These are phyloP conservation scores for Tenebrio molitor DNA, from an alignment of 1,140 invertebrate genomes.

Conservation along the genomic window DNA sequence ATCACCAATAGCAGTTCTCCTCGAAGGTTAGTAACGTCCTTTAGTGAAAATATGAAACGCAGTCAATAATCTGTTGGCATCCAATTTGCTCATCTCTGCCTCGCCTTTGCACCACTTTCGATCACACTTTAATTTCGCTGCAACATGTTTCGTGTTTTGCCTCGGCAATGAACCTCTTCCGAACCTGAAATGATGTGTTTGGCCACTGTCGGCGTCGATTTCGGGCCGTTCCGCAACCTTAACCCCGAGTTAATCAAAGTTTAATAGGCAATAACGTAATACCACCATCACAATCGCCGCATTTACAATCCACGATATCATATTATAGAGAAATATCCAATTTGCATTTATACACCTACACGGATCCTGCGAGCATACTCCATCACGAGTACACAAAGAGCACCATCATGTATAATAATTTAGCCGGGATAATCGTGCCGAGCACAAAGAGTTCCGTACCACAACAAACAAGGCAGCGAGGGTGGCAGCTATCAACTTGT, in stretches of 20 bases:
- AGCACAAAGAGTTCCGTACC: conserved; percentile 26
- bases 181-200: no score
- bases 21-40: no score
- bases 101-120: no score
- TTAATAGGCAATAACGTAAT: conserved; percentile 27
- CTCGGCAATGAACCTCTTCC: no score
- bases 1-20: no score
- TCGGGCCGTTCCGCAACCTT: not conserved
- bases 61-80: no score
- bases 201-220: no score
- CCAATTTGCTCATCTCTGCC: no score
- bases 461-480: conserved; percentile 36
- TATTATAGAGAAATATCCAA: conserved; percentile 44
- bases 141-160: no score
- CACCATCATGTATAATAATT: conserved; percentile 45
- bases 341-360: conserved; percentile 46
- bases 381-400: conserved; percentile 41
- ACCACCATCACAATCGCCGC: conserved; percentile 26
- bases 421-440: conserved; percentile 17
- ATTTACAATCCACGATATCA: conserved; percentile 41
- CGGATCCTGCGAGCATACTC: conserved; percentile 31
- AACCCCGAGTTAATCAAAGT: conserved; percentile 27
- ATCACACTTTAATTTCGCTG: no score
- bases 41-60: no score
- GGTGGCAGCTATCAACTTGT: conserved; percentile 37